Evolutionary conservation across 2,113 vertebrate genomes (phyloP).

Genomic region (Melospiza melodia): DNA sequence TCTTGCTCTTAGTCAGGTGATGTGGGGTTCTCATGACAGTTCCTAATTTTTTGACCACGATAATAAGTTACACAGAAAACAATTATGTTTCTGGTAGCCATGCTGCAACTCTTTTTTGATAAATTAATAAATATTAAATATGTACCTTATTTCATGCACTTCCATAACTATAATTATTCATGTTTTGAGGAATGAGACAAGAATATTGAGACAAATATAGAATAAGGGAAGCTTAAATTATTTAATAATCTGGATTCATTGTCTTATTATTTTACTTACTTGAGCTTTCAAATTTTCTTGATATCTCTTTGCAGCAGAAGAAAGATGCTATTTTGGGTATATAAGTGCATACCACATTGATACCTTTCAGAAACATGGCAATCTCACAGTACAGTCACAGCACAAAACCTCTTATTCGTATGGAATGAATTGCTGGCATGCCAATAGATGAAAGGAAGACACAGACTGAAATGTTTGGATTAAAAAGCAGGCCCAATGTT

Average conservation of each 20-base stretch:
- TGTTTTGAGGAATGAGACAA: conserved; percentile 33
- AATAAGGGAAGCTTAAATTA: background rate
- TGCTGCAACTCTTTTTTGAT: conserved; percentile 11
- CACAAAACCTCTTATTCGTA: background rate
- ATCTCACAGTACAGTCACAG: background rate
- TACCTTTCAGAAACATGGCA: background rate
- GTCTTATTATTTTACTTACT: background rate
- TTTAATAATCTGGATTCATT: background rate
- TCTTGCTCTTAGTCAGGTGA: conserved; percentile 61
- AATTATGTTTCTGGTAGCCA: conserved; percentile 21
- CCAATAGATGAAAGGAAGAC: background rate
- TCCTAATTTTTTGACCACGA: conserved; percentile 68
- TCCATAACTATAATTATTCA: background rate
- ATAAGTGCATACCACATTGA: background rate
- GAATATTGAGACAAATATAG: background rate
- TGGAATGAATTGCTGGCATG: background rate
- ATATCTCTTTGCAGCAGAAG: background rate
- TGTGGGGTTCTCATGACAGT: conserved; percentile 40
- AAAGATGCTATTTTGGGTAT: background rate
- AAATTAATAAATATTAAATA: conserved; percentile 43
- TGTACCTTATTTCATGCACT: background rate
- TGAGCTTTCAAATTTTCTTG: background rate
- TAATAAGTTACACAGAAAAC: conserved; percentile 58
- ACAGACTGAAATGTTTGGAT: background rate
- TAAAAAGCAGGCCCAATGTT: background rate